A percentile compares a stretch with the other conserved stretches of the same genome.
Conservation (phyloP, 1,140 invertebrate genomes). For the Dreissena polymorpha region DNA sequence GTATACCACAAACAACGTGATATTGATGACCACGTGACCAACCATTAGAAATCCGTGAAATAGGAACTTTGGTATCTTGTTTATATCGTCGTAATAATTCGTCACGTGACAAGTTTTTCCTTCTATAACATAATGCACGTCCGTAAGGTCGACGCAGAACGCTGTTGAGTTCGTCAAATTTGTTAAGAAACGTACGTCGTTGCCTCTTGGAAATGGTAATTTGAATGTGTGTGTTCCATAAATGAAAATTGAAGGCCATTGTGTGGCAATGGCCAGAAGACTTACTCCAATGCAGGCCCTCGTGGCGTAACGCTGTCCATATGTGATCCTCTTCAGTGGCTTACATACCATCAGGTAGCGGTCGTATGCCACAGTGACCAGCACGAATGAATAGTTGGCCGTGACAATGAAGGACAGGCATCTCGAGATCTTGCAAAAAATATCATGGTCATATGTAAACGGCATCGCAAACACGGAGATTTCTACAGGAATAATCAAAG, state of each 20-base stretch:
- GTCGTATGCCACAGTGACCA: conserved; percentile 38
- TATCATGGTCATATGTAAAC: conserved; percentile 30
- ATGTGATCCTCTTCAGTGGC: conserved; percentile 8
- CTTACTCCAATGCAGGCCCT: conserved; percentile 19
- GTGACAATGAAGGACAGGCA: conserved; percentile 11
- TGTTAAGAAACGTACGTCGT: too few species aligned
- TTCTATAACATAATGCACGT: background rate
- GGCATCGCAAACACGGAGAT: conserved; percentile 21
- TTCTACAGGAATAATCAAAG: conserved; percentile 46
- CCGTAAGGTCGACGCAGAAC: background rate
- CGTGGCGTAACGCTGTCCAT: conserved; percentile 17
- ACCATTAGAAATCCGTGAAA: conserved; percentile 40
- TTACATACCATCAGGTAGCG: conserved; percentile 41
- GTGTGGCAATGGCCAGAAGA: background rate
- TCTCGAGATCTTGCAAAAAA: conserved; percentile 23
- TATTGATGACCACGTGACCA: conserved; percentile 32
- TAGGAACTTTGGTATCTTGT: conserved; percentile 16
- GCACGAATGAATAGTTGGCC: conserved; percentile 30
- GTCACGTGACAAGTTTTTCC: conserved; percentile 28
- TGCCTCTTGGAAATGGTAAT: background rate
- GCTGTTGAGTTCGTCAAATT: too few species aligned
- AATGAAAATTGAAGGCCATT: conserved; percentile 31
- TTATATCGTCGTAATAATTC: conserved; percentile 27
- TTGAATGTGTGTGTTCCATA: conserved; percentile 20
- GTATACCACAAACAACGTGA: background rate